Base-by-base conservation (phyloP, 2,113 vertebrate species). In the Piaya cayana region DNA sequence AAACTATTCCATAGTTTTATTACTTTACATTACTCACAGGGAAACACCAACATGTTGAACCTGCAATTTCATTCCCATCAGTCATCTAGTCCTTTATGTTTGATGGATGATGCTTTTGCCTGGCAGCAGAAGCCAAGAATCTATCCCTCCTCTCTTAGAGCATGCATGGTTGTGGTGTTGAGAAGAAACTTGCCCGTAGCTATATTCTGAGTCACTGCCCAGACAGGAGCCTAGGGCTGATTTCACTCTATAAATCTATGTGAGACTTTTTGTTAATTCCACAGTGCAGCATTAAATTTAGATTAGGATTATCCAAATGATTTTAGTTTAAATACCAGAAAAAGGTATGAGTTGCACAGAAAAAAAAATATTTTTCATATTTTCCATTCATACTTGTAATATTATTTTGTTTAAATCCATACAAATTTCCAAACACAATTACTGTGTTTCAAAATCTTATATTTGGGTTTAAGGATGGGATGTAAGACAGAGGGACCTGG, bases 341-440 rank as follows among this genome's bases (percentile, higher is more conserved):
- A 12, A 64, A 25, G 9, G 9, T 39, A 39, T 39, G 39, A 39
- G 39, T 39, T 39, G 17, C 55, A 70, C 20, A 56, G 59, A 70
- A 90, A 77, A 9, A 9, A 81, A 19, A 95, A 93, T 56, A 42
- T 62, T 70, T 85, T 70, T 90, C 14, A 9, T 78, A 36, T 83
- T 82, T 84, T 55, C 20, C 18, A 30, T 70, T 12, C 26, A 43
- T 67, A 10, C 8, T 52, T 56, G 70, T 30, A 18, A 39, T 32
- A 78, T 60, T 69, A 69, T 74, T 87, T 90, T 70, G 74, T 74
- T 78, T 78, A 74, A 87, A 78, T 19, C 19, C n/a, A 78, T 45
- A 87, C 37, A 74, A 90, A 74, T 8, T 62, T 76, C 60, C 74
- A 53, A 85, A 85, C 56, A 58, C 26, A 75, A 85, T 2, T 18